Percentiles rank a stretch among this genome's conserved stretches.
These are phyloP conservation scores for Scolopax mira DNA, from an alignment of 2,113 vertebrate species.

Conservation along the genomic window DNA sequence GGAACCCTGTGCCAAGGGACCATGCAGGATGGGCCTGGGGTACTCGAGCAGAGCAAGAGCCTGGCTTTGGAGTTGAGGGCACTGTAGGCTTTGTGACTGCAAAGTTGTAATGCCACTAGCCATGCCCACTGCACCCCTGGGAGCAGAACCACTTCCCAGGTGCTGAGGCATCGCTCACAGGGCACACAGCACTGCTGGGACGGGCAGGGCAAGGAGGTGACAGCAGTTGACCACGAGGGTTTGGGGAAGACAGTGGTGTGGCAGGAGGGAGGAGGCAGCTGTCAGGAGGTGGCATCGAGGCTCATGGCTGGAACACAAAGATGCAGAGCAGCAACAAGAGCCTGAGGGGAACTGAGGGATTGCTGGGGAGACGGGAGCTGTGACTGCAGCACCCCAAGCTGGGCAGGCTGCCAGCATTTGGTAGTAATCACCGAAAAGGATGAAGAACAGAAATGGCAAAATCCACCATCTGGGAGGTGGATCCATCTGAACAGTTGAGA, in stretches of 20 bases:
- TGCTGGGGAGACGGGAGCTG: not conserved
- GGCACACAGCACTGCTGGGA: too few relatives aligned
- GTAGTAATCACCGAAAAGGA: not conserved
- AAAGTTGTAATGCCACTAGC: not conserved
- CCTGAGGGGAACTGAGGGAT: not conserved
- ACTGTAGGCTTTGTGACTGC: not conserved
- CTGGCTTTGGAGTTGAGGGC: not conserved
- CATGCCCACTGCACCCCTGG: not conserved
- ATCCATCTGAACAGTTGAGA: not conserved
- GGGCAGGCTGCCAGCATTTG: not conserved
- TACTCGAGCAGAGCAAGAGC: not conserved
- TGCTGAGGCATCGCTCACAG: fast-evolving
- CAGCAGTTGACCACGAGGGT: not conserved
- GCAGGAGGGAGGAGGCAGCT: not conserved
- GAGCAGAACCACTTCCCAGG: not conserved
- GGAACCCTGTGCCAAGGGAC: not conserved
- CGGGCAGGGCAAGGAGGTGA: not conserved
- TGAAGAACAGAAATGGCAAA: conserved; percentile 1
- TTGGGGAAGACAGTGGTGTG: not conserved
- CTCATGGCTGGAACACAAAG: not conserved
- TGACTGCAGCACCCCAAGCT: not conserved
- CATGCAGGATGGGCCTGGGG: not conserved
- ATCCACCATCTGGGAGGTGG: not conserved
- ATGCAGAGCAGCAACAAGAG: not conserved
- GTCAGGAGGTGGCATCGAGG: not conserved